Evolutionary conservation across 2,797 vertebrate genomes (phyloP).

Genomic region (Acanthurus leucopareius): DNA sequence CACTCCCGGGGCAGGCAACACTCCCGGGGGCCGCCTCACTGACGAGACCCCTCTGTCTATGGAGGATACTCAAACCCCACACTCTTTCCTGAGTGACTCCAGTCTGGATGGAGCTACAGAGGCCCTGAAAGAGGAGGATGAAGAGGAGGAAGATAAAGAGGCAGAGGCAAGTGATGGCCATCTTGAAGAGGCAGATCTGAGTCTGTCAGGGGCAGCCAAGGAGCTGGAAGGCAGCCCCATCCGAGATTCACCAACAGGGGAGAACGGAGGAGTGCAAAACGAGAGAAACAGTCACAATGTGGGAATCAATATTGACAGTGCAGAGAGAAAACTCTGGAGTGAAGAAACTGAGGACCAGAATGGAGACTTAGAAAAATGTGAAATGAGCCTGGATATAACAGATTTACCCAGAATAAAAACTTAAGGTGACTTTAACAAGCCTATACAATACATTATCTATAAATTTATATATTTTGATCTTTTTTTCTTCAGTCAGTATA

Average conservation of each 20-base stretch:
- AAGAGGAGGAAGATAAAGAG: constrained; percentile 70
- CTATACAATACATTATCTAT: constrained; percentile 55
- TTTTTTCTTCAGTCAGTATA: constrained; percentile 24
- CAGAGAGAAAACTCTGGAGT: constrained; percentile 55
- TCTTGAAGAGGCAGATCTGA: constrained; percentile 34
- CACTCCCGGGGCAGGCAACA: constrained; percentile 50
- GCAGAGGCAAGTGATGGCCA: constrained; percentile 37
- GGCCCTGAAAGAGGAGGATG: constrained; percentile 76
- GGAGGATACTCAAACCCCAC: constrained; percentile 78
- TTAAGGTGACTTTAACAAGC: constrained; percentile 54
- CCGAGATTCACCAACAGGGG: constrained; percentile 38
- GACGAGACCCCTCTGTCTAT: constrained; percentile 67
- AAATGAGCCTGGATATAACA: constrained; percentile 69
- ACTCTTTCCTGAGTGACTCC: constrained; percentile 85
- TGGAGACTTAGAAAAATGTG: constrained; percentile 72
- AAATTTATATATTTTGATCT: constrained; percentile 41
- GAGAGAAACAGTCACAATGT: constrained; percentile 49
- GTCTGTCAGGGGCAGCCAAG: constrained; percentile 31
- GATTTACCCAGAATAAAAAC: constrained; percentile 76
- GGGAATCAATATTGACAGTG: constrained; percentile 35
- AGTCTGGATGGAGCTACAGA: constrained; percentile 80
- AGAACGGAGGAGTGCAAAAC: constrained; percentile 19
- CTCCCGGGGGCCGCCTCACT: constrained; percentile 34
- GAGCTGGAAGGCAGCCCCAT: constrained; percentile 35
- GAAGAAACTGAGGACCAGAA: constrained; percentile 57